phyloP scores from a whole-genome alignment of 2,888 invertebrate genomes.

The Anaspis maculata region DNA sequence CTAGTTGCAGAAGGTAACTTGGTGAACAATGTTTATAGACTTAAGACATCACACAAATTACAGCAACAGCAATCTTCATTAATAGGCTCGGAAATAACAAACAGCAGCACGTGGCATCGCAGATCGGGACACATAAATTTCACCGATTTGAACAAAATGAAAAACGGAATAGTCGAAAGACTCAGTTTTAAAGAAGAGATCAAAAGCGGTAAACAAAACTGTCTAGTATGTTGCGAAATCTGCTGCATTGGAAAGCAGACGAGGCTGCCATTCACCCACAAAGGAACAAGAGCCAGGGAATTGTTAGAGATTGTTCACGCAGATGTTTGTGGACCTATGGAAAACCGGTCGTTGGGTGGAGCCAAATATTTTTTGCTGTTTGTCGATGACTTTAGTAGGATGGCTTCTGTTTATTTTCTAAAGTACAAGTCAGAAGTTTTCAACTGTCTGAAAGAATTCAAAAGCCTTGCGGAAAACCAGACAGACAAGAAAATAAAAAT shows the following conservation, averaged over 20 bases:
- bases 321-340: constrained; percentile 27
- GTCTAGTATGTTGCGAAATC: constrained; percentile 19
- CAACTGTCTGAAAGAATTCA: constrained; percentile 16
- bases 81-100: no score
- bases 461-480: constrained; percentile 19
- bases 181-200: not conserved
- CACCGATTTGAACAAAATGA: constrained; percentile 9
- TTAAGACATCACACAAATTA: no score
- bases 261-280: constrained; percentile 21
- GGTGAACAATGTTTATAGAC: no score
- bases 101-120: no score
- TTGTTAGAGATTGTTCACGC: constrained; percentile 24
- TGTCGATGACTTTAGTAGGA: constrained; percentile 24
- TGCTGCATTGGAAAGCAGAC: constrained; percentile 26
- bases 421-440: constrained; percentile 20
- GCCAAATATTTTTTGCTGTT: constrained; percentile 25
- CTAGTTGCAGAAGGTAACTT: no score
- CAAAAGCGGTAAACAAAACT: constrained; percentile 1
- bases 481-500: no score
- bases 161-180: constrained; percentile 4
- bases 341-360: constrained; percentile 18
- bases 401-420: constrained; percentile 21
- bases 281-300: constrained; percentile 16
- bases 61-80: no score
- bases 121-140: constrained; percentile 15